Percentiles rank a stretch among this genome's conserved stretches.
Conservation (phyloP, 2,113 vertebrate species). For the Aramus guarauna region DNA sequence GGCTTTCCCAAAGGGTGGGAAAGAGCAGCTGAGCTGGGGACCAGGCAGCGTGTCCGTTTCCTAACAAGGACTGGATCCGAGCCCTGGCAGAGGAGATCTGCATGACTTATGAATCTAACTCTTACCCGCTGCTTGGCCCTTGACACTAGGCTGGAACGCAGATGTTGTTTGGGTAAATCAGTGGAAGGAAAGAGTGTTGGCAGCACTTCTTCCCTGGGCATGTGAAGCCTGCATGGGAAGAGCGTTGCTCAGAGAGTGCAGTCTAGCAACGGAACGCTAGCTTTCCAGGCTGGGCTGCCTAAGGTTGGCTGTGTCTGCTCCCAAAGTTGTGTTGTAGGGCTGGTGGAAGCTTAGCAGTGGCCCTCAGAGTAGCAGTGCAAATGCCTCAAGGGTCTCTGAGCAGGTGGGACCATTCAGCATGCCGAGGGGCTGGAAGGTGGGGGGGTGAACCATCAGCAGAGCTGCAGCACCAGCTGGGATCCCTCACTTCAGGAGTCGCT, state of each 20-base stretch:
- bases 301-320: not conserved
- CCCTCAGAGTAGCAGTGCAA: not conserved
- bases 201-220: not conserved
- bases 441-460: not conserved
- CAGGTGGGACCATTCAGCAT: not conserved
- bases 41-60: not conserved
- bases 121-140: conserved; percentile 23
- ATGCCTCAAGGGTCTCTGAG: not conserved
- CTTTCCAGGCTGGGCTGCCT: fast-evolving
- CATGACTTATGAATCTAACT: not conserved
- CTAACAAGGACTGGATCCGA: conserved; percentile 52
- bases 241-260: fast-evolving
- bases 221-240: not conserved
- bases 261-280: fast-evolving
- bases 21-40: not conserved
- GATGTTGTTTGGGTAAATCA: conserved; percentile 13
- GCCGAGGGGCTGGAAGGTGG: not conserved
- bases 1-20: not conserved
- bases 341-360: not conserved
- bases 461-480: not conserved
- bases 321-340: fast-evolving
- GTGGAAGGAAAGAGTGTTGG: not conserved
- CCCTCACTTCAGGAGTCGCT: not conserved
- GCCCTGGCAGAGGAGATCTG: conserved; percentile 26
- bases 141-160: not conserved